Conservation (phyloP, 2,113 vertebrate species). For the Semicossyphus pulcher region DNA sequence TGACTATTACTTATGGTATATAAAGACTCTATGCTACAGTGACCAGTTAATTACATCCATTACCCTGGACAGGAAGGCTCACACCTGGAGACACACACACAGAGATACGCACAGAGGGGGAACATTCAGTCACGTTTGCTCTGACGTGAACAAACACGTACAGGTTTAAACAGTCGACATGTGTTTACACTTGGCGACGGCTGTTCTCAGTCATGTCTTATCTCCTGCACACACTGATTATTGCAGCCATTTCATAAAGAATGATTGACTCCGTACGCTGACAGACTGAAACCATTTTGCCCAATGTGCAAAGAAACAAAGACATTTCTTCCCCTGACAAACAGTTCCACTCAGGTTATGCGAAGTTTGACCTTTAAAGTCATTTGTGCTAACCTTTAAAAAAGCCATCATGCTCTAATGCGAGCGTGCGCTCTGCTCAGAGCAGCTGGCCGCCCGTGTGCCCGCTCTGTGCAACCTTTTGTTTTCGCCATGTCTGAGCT, state of each 20-base stretch:
- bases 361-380: conserved; percentile 71
- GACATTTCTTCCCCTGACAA: conserved; percentile 17
- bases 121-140: background rate
- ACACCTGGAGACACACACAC: conserved; percentile 52
- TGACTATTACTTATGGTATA: conserved; percentile 71
- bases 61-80: conserved; percentile 50
- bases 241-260: background rate
- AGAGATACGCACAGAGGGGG: background rate
- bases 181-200: conserved; percentile 17
- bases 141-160: background rate
- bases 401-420: conserved; percentile 64
- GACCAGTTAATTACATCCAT: conserved; percentile 74
- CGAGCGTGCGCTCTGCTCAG: conserved; percentile 26
- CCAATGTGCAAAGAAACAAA: conserved; percentile 25
- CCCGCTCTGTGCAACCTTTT: conserved; percentile 52
- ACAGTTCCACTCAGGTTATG: conserved; percentile 37
- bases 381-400: conserved; percentile 67
- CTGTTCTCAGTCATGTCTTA: conserved; percentile 9
- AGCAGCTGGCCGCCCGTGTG: conserved; percentile 29
- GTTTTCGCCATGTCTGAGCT: conserved; percentile 35
- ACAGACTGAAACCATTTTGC: background rate
- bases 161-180: conserved; percentile 5
- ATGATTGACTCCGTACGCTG: conserved; percentile 4
- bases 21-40: conserved; percentile 54
- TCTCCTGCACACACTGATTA: background rate